Evolutionary conservation across 2,113 vertebrate species (phyloP).

Genomic region (Willisornis vidua): DNA sequence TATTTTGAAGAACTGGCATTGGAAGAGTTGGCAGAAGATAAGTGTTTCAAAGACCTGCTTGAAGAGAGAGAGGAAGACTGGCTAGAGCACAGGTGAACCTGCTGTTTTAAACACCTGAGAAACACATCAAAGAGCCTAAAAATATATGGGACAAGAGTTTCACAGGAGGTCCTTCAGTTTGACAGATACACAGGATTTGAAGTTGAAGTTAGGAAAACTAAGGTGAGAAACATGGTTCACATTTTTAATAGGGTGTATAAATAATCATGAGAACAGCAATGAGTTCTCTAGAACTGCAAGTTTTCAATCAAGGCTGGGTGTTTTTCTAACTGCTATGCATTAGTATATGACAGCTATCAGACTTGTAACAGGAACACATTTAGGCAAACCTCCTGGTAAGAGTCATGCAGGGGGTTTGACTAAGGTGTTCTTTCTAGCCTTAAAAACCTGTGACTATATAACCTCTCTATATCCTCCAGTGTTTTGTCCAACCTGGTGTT

Average conservation of each 20-base stretch:
- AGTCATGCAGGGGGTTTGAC: background rate
- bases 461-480: background rate
- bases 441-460: background rate
- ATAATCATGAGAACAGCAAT: background rate
- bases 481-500: constrained; percentile 18
- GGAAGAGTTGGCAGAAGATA: background rate
- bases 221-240: background rate
- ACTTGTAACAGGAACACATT: background rate
- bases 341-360: background rate
- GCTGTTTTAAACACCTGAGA: background rate
- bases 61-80: background rate
- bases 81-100: background rate
- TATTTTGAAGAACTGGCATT: background rate
- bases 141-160: background rate
- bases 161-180: background rate
- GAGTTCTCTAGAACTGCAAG: background rate
- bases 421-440: background rate
- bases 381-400: background rate
- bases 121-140: background rate
- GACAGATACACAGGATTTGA: background rate
- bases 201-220: background rate
- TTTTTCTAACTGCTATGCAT: background rate
- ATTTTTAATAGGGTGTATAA: background rate
- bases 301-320: background rate
- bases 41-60: background rate